Conservation (phyloP, 2,797 vertebrate species). For the Glyptemys insculpta region DNA sequence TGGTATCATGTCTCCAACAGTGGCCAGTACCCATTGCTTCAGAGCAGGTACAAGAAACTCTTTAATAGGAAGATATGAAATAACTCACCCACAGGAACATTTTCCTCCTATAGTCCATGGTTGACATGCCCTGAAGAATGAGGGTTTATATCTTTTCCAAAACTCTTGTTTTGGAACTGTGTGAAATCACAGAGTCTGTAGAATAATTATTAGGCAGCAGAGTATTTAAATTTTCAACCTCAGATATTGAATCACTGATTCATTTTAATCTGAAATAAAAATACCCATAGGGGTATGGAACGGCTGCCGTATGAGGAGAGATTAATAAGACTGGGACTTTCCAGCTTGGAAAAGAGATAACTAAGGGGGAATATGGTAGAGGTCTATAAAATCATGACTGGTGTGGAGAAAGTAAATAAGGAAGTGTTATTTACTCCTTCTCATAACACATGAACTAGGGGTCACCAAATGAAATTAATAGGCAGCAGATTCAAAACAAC, state of each 20-base stretch:
- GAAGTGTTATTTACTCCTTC: too few species aligned
- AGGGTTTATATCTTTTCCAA: slow-evolving; percentile 46
- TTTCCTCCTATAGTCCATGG: slow-evolving; percentile 39
- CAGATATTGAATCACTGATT: slow-evolving; percentile 50
- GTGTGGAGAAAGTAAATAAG: too few species aligned
- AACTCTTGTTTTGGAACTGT: slow-evolving; percentile 41
- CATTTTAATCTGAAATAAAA: slow-evolving; percentile 29
- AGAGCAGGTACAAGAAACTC: background rate
- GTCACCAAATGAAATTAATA: too few species aligned
- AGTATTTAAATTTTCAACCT: slow-evolving; percentile 64
- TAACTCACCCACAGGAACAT: background rate
- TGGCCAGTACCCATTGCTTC: background rate
- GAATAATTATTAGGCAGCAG: slow-evolving; percentile 61
- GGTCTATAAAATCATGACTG: too few species aligned
- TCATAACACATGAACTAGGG: too few species aligned
- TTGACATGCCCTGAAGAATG: slow-evolving; percentile 62
- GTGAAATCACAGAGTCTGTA: slow-evolving; percentile 49
- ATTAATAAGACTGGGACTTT: too few species aligned
- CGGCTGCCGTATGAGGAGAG: too few species aligned
- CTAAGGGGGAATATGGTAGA: too few species aligned
- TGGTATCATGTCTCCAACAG: background rate
- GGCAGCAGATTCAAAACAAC: too few species aligned
- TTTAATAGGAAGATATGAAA: background rate
- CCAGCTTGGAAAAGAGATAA: too few species aligned
- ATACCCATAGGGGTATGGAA: too few species aligned